Conservation (phyloP, 2,113 vertebrate genomes). For the Echinops telfairi region DNA sequence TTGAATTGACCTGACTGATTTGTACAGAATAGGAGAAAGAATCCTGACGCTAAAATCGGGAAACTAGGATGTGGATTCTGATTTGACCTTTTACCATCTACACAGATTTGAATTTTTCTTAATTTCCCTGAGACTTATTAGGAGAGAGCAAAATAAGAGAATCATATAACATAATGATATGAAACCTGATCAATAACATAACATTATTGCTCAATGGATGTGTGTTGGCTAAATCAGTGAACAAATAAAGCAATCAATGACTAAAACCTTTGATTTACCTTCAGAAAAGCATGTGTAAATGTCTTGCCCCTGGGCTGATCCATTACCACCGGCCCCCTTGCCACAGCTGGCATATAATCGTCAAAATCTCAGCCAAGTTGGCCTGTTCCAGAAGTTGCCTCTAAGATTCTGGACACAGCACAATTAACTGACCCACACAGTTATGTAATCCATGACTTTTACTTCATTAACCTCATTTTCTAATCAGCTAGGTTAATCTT, state of each 20-base stretch:
- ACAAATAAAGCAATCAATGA: not conserved
- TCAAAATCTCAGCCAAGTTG: not conserved
- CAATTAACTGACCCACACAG: not conserved
- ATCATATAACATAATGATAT: not conserved
- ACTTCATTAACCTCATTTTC: constrained; percentile 34
- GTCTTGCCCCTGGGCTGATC: not conserved
- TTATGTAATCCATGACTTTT: constrained; percentile 38
- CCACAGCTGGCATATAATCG: not conserved
- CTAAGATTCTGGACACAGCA: not conserved
- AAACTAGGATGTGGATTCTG: not conserved
- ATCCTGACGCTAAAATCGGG: not conserved
- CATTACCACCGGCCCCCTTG: not conserved
- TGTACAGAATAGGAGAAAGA: not conserved
- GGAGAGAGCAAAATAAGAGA: not conserved
- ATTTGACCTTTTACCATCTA: not conserved
- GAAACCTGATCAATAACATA: not conserved
- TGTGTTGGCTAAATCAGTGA: constrained; percentile 21
- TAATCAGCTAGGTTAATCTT: constrained; percentile 31
- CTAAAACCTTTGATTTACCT: constrained; percentile 8
- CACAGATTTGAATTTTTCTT: not conserved
- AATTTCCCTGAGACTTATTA: not conserved
- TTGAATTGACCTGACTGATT: not conserved
- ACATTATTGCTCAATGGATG: not conserved
- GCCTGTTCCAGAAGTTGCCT: not conserved
- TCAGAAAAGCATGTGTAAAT: not conserved